phyloP scores from a whole-genome alignment of 2,797 vertebrate genomes.

The Esox masquinongy region DNA sequence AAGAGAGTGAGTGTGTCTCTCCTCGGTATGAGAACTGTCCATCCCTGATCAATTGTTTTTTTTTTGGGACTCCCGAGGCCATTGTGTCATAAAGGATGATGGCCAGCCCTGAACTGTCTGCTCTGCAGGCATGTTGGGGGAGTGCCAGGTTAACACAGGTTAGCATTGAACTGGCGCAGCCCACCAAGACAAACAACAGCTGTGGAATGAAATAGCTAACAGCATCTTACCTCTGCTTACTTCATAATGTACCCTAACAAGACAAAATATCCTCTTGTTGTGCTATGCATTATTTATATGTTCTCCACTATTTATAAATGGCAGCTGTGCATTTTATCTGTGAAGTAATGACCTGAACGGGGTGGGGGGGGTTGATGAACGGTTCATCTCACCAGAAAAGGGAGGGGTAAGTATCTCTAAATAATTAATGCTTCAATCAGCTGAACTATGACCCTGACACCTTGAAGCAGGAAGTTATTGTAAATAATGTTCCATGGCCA shows the following conservation, averaged over 20 bases:
- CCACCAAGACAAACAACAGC: constrained; percentile 75
- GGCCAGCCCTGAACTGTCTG: not conserved
- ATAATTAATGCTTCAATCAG: constrained; percentile 37
- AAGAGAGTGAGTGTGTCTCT: not conserved
- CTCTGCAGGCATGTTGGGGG: not conserved
- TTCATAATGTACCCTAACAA: constrained; percentile 92
- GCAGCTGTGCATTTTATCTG: constrained; percentile 73
- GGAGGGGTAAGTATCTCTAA: constrained; percentile 12
- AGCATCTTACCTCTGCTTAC: constrained; percentile 69
- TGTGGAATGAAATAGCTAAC: constrained; percentile 78
- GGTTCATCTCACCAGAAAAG: constrained; percentile 24
- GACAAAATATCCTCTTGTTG: constrained; percentile 86
- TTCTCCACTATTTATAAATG: constrained; percentile 82
- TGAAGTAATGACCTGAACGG: constrained; percentile 54
- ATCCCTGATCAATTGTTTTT: not conserved
- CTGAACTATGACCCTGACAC: constrained; percentile 35
- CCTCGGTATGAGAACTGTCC: not conserved
- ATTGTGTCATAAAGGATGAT: not conserved
- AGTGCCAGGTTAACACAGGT: not conserved
- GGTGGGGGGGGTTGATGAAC: constrained; percentile 37
- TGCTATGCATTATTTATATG: constrained; percentile 85
- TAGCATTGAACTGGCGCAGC: not conserved
- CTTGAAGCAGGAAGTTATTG: constrained; percentile 19
- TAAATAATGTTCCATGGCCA: constrained; percentile 14
- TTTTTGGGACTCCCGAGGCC: not conserved